Base-by-base conservation (phyloP, 2,797 vertebrate genomes). In the Buphagus erythrorhynchus region DNA sequence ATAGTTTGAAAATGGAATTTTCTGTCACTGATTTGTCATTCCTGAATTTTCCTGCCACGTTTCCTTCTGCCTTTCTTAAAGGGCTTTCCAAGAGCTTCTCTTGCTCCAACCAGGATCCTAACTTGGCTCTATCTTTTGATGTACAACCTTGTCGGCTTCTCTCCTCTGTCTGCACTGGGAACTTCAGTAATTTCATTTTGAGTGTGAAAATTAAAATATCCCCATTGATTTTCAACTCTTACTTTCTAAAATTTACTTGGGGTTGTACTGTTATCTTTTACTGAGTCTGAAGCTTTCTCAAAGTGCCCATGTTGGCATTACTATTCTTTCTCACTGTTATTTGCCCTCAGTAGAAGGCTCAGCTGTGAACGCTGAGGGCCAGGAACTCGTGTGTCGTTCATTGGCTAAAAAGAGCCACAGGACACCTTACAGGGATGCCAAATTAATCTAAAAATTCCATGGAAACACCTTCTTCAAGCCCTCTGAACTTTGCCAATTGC, bases 371-470 rank as follows among this genome's bases (percentile, higher is more conserved):
- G 58, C 48, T 58, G 71, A 79, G 28, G 7, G 5, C 65, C 72
- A 74, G 69, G 67, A 77, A 31, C 17, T 38, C 2, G 0, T n/a
- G 20, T 46, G 21, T 28, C 33, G 52, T 63, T 57, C 58, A 31
- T 3, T 73, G 20, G 2, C n/a, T 55, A 13, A 58, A 38, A 86
- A 31, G 14, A 82, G 17, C 33, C 24, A 54, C 31, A 17, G 29
- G 38, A 73, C 52, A 16, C 55, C 8, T 66, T 76, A 28, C 3
- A 89, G 13, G 12, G 16, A 9, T 48, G 38, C 20, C 18, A 5
- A 6, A 1, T 88, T 65, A 24, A 51, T 54, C 42, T 42, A 0
- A 29, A 2, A 9, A 38, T 38, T 63, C 40, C 42, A 3, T 11
- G 16, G 42, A 38, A 78, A 33, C 28, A 31, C 21, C 14, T 89